Evolutionary conservation across 2,797 vertebrate genomes (phyloP), one percentile per base, ranked within the genome.

Genomic region (Valencia hispanica): DNA sequence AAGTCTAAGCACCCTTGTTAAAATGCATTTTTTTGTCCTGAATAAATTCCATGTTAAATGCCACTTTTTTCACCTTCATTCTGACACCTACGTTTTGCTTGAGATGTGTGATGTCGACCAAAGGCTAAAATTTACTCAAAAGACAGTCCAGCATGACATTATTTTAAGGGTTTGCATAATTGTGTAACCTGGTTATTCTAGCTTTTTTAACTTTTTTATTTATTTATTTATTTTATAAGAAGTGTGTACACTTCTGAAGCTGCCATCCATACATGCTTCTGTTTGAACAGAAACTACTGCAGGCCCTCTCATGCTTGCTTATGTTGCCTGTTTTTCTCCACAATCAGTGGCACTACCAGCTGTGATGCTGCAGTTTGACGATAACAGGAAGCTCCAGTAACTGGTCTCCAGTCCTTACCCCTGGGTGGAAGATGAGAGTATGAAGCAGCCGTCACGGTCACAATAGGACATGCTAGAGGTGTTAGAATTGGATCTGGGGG

Each of bases 381-480:
- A 94, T 93, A 94, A 92, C 85, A 83, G 76, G 76, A 85, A 63
- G 82, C 86, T 88, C 86, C 85, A 90, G 79, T 91, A 79, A 78
- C 73, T 79, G 79, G 71, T 76, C 77, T 84, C 68, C 82, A 80
- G 77, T 87, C 79, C 53, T 72, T 81, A 78, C 79, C 77, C 72
- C 43, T 4, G 61, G 70, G 73, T 75, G 73, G 69, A 80, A 82
- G 83, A 88, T 88, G 84, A 90, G 85, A 79, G 72, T 77, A 78
- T 84, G 72, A 61, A 78, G 74, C 81, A 89, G 82, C 75, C 84
- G 82, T 82, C 80, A 66, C 83, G 81, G 78, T 74, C 78, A 84
- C 84, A 87, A 80, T 77, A 75, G 80, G 74, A 74, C 79, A n/a
- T 57, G 61, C 79, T 39, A 51, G 48, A 84, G 72, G 83, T 81